Evolutionary conservation across 2,113 vertebrate species (phyloP).

Genomic region (Nannospalax galili): DNA sequence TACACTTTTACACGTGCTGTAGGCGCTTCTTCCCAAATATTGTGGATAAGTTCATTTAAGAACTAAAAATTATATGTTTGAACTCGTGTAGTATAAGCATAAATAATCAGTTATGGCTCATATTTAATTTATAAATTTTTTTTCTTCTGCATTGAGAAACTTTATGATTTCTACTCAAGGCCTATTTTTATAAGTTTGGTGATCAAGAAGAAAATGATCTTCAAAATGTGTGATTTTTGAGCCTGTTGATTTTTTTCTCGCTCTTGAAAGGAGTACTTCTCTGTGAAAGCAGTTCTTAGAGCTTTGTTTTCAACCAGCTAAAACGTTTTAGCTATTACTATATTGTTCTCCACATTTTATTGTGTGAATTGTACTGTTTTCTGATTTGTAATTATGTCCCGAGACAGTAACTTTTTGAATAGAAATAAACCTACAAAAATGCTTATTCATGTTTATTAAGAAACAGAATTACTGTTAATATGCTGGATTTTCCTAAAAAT

Average conservation of each 20-base stretch:
- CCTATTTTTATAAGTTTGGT: neutral
- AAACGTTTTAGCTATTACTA: no score
- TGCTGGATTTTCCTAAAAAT: neutral
- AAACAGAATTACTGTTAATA: neutral
- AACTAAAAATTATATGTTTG: neutral
- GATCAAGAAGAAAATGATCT: neutral
- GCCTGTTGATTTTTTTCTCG: no score
- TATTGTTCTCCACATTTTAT: no score
- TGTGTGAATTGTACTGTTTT: no score
- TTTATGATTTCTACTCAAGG: neutral
- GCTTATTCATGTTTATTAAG: neutral
- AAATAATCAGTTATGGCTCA: neutral
- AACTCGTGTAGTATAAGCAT: neutral
- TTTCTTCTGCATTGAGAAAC: slow-evolving; percentile 17
- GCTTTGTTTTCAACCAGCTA: no score
- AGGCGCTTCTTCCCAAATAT: neutral
- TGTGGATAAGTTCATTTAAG: neutral
- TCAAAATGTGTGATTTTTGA: neutral
- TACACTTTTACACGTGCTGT: neutral
- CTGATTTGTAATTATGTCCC: no score
- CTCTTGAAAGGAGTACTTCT: no score
- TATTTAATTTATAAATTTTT: neutral
- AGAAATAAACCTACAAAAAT: no score
- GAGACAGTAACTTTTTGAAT: no score
- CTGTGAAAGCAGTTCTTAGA: no score